Evolutionary conservation across 2,113 vertebrate species (phyloP).

Genomic region (human (Homo sapiens)): DNA sequence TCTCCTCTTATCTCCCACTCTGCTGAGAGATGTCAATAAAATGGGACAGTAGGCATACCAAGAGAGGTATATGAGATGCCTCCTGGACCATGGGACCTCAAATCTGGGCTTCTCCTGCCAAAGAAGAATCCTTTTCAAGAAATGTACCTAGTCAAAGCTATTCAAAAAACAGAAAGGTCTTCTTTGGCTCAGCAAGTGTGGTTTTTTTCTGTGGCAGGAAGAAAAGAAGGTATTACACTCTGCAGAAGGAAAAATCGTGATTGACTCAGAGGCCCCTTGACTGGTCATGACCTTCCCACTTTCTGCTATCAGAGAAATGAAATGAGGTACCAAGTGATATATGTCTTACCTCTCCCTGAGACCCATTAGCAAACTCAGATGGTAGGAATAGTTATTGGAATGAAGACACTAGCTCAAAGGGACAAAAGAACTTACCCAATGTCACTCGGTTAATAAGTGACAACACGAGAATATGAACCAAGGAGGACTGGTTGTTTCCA

Average conservation of each 20-base stretch:
- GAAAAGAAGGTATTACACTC: background rate
- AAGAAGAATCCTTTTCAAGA: background rate
- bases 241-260: background rate
- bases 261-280: background rate
- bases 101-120: background rate
- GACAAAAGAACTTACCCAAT: constrained; percentile 9
- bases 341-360: background rate
- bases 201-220: background rate
- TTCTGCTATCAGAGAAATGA: background rate
- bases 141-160: background rate
- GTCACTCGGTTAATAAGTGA: constrained; percentile 1
- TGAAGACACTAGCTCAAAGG: background rate
- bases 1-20: background rate
- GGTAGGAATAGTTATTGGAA: background rate
- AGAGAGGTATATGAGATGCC: background rate
- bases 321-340: background rate
- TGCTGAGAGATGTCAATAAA: background rate
- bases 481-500: background rate
- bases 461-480: background rate
- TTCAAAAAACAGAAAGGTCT: background rate
- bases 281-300: background rate
- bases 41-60: background rate
- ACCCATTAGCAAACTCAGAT: background rate
- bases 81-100: background rate
- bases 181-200: background rate